Evolutionary conservation across 2,888 invertebrate genomes (phyloP).

Genomic region (Perdita meconis): DNA sequence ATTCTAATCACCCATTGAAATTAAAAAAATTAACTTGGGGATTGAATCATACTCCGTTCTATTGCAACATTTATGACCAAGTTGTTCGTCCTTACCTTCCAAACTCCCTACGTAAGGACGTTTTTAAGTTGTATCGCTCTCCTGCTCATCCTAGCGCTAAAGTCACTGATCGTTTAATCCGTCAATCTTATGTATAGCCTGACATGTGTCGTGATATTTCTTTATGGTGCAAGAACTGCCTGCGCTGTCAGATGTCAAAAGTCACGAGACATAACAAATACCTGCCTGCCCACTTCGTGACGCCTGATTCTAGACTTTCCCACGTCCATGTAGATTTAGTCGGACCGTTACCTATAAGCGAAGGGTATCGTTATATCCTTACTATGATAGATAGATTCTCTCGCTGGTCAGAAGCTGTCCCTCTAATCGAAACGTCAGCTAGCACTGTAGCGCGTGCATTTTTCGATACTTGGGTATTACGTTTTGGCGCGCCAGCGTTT

Average conservation of each 20-base stretch:
- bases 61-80: not conserved
- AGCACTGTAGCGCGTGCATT: not conserved
- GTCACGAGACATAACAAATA: not conserved
- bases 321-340: not conserved
- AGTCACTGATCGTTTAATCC: not conserved
- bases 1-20: too few relatives aligned
- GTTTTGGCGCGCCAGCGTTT: constrained; percentile 11
- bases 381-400: not conserved
- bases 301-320: not conserved
- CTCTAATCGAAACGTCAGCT: not conserved
- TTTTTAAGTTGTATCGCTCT: not conserved
- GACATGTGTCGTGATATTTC: constrained; percentile 7
- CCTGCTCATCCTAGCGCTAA: not conserved
- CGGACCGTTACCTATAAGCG: not conserved
- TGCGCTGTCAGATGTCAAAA: not conserved
- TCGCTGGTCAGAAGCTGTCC: not conserved
- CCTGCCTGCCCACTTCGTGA: fast-evolving
- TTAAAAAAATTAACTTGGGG: too few relatives aligned
- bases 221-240: not conserved
- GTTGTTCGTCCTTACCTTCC: not conserved
- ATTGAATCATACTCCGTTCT: too few relatives aligned
- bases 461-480: not conserved
- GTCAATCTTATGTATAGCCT: not conserved
- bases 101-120: too few relatives aligned
- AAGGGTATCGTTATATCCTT: not conserved